A percentile compares a stretch with the other conserved stretches of the same genome.
phyloP scores from a whole-genome alignment of 2,888 invertebrate genomes.

The Acholoe squamosa region DNA sequence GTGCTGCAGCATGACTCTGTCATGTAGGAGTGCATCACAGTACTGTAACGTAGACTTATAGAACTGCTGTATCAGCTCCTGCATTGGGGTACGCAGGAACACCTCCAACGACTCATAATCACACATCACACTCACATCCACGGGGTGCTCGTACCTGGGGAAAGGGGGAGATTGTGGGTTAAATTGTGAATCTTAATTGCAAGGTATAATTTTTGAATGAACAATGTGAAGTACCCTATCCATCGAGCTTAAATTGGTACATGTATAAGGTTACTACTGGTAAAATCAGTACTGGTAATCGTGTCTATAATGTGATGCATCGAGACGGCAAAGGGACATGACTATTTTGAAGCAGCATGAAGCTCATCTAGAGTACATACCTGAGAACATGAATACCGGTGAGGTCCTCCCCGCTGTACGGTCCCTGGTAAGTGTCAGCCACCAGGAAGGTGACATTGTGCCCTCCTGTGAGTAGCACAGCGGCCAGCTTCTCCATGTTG shows the following conservation, averaged over 20 bases:
- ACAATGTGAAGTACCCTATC: no score
- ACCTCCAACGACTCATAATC: conserved; percentile 57
- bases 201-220: no score
- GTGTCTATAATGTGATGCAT: no score
- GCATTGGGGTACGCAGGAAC: conserved; percentile 57
- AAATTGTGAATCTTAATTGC: no score
- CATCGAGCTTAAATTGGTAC: no score
- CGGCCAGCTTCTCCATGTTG: conserved; percentile 66
- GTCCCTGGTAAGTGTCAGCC: conserved; percentile 55
- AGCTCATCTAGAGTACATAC: no score
- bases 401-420: conserved; percentile 59
- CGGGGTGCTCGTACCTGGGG: conserved; percentile 48
- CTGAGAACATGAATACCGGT: conserved; percentile 36
- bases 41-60: conserved; percentile 59
- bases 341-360: background rate
- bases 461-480: conserved; percentile 56
- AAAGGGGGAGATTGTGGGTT: no score
- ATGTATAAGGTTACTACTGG: no score
- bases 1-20: conserved; percentile 46
- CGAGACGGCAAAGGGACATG: no score
- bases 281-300: no score
- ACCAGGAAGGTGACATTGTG: conserved; percentile 65
- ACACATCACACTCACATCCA: conserved; percentile 56
- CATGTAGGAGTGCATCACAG: conserved; percentile 63
- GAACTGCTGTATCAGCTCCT: conserved; percentile 57